A percentile compares a stretch with the other conserved stretches of the same genome.
phyloP scores from a whole-genome alignment of 2,113 vertebrate genomes.

The Muntiacus muntjak region DNA sequence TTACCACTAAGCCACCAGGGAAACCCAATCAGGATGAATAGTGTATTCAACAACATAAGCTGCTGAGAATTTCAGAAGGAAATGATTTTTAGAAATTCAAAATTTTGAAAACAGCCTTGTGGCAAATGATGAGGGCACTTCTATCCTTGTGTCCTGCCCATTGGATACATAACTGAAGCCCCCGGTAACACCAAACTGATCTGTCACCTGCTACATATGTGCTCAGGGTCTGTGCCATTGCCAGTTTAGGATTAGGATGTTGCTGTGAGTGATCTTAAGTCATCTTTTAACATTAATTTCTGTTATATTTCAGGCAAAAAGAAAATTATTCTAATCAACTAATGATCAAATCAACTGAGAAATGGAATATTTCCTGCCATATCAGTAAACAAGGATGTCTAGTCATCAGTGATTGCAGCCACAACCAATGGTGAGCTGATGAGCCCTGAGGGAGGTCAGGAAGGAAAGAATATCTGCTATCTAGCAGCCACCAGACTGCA shows the following conservation, averaged over 20 bases:
- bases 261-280: neutral
- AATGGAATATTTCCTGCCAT: neutral
- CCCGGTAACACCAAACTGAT: neutral
- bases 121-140: neutral
- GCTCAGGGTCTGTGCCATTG: neutral
- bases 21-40: neutral
- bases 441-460: neutral
- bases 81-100: neutral
- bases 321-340: neutral
- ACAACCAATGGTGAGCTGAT: neutral
- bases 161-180: neutral
- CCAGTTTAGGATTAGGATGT: neutral
- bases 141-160: neutral
- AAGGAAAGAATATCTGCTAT: neutral
- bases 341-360: neutral
- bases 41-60: neutral
- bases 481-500: neutral
- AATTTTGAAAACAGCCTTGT: neutral
- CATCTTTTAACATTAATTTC: neutral
- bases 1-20: neutral
- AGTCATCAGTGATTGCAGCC: neutral
- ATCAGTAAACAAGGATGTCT: neutral
- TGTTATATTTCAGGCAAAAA: neutral
- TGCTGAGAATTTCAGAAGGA: neutral
- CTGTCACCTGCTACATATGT: neutral